Evolutionary conservation across 2,797 vertebrate genomes (phyloP), one percentile per base, ranked within the genome.

Genomic region (Sebastes dallii): DNA sequence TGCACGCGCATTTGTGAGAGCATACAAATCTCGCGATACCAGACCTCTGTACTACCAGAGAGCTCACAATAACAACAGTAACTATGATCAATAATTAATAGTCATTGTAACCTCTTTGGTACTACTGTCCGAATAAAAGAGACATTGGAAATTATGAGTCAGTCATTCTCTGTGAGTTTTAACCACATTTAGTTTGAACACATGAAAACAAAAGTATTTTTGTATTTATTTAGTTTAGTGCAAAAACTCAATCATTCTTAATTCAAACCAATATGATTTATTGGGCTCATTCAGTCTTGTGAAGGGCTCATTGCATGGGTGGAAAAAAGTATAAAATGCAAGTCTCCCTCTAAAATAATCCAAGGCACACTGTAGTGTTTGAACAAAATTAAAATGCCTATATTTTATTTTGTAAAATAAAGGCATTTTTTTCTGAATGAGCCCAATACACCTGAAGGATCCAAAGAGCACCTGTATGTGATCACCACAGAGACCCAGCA

Each of bases 1-100:
- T 54, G 58, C 52, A 72, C 81, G 73, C 76, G 39, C 56, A 18
- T 71, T 75, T 74, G 68, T 62, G 46, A 68, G 36, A 8, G 24
- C 8, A 24, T 5, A 16, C 1, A 55, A 60, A 46, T 82, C 65
- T 89, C 81, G 86, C 77, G 83, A 60, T 34, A 52, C 10, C 20
- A 61, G 18, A 39, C 36, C n/a, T 14, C 67, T 11, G 9, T 59
- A 6, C 22, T 55, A 46, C 20, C 14, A 64, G 22, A 39, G 61
- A 36, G 61, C 61, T n/a, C 8, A 24, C 62, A 65, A 65, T 42
- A 42, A 65, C 22, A 42, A 65, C 22, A 42, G 4, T 36, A 22
- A 36, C 27, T 42, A 20, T 22, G 12, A 34, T 64, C 10, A 10
- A 65, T 65, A 11, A 42, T 42, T 16, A 10, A 42, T 24, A 65